Evolutionary conservation across 1,140 invertebrate species (phyloP), one percentile per base, ranked within the genome.

Genomic region (Caenorhabditis remanei): DNA sequence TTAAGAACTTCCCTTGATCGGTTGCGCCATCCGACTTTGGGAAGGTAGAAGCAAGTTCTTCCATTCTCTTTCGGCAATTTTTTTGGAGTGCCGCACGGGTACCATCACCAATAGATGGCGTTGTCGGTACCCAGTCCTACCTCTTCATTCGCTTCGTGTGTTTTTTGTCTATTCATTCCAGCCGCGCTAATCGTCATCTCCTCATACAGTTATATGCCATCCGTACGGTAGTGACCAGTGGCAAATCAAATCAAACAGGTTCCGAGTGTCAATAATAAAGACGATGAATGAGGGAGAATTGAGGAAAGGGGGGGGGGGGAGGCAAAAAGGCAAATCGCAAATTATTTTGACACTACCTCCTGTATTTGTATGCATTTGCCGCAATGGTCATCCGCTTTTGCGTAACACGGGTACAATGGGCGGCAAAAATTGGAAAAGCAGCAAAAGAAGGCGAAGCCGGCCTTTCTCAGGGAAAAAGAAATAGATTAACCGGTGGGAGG

Each of bases 221-320:
- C 71, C 71, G 71, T 79, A 79, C 46, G 71, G 71, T 79, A 79
- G 71, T 79, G 71, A 79, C 71, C 71, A 79, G 71, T 79, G 71
- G 71, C 71, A 79, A 79, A 79, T 79, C 71, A 79, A 79, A 79
- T 79, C 71, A 79, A 79, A 79, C 71, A 79, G 71, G 71, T 79
- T 79, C 71, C 71, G 71, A 79, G 46, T 79, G 71, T 79, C 71
- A 79, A 79, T 79, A 79, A 79, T 79, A 79, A 79, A 79, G 71
- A 79, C 71, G 71, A 79, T 79, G 71, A 79, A 79, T 79, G 71
- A 79, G 71, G 71, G 71, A 79, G 71, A 79, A 79, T 43, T 79
- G 46, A 79, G 46, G 71, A 79, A n/a, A 24, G 14, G 41, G 16
- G 40, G 40, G 65, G 71, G 71, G 67, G 46, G 61, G 11, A 50